A percentile compares a stretch with the other conserved stretches of the same genome.
These are phyloP conservation scores for Podarcis siculus DNA, from an alignment of 2,797 vertebrate genomes.

Conservation along the genomic window DNA sequence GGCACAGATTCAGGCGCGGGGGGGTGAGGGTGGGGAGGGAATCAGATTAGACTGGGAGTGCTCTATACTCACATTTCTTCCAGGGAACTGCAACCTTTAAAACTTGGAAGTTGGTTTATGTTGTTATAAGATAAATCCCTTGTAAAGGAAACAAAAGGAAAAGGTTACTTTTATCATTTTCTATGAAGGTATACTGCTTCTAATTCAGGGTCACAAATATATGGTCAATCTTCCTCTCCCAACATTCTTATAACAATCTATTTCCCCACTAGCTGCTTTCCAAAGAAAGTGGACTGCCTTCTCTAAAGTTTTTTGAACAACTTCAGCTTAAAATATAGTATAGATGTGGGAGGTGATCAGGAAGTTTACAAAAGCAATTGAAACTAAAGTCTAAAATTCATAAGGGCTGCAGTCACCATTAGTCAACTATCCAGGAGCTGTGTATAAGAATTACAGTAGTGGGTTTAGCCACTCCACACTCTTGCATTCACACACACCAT, in stretches of 20 bases:
- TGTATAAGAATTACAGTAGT: too few relatives aligned
- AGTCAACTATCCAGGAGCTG: too few relatives aligned
- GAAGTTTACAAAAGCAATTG: background rate
- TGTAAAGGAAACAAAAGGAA: constrained; percentile 58
- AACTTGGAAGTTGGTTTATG: constrained; percentile 87
- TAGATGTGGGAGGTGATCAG: background rate
- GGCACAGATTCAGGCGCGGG: background rate
- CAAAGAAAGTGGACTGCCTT: background rate
- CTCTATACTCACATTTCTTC: constrained; percentile 93
- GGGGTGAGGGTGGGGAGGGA: too few relatives aligned
- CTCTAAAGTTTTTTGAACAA: background rate
- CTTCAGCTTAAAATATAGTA: background rate
- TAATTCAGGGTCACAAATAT: background rate
- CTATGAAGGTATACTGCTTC: background rate
- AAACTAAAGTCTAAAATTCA: too few relatives aligned
- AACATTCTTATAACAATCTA: background rate
- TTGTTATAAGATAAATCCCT: constrained; percentile 97
- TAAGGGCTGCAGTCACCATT: too few relatives aligned
- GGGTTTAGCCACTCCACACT: too few relatives aligned
- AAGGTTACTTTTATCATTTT: constrained; percentile 46
- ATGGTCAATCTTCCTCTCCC: background rate
- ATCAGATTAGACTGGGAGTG: background rate
- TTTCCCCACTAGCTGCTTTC: background rate
- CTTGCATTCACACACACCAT: too few relatives aligned
- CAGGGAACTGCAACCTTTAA: constrained; percentile 88